These are phyloP conservation scores for Epizoanthus fatuus DNA, from an alignment of 92 coral and sea anemone genomes.

Conservation along the genomic window DNA sequence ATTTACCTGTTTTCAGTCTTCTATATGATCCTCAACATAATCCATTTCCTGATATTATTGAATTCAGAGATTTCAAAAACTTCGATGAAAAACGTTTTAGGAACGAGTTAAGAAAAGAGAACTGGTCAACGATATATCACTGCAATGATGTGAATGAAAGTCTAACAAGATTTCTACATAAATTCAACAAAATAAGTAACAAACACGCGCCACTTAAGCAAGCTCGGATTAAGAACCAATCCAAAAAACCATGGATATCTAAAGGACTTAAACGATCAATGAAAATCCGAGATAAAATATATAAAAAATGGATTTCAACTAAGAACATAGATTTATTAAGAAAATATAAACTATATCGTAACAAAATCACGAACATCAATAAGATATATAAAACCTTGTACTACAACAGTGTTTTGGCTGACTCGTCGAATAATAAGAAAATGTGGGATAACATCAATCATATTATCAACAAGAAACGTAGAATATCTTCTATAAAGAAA, in stretches of 20 bases:
- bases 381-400: too few species aligned
- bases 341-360: too few species aligned
- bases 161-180: slow-evolving; percentile 33
- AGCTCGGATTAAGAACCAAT: slow-evolving; percentile 29
- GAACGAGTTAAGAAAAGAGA: too few species aligned
- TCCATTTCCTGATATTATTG: too few species aligned
- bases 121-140: too few species aligned
- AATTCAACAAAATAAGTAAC: slow-evolving; percentile 35
- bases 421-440: slow-evolving; percentile 32
- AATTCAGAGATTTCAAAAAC: too few species aligned
- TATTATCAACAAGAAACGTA: slow-evolving; percentile 1
- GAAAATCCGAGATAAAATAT: slow-evolving; percentile 19
- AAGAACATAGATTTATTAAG: too few species aligned
- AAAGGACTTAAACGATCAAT: slow-evolving; percentile 26
- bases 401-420: neutral
- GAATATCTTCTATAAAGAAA: neutral
- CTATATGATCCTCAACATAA: too few species aligned
- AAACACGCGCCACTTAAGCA: slow-evolving; percentile 38
- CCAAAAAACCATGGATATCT: slow-evolving; percentile 32
- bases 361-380: too few species aligned
- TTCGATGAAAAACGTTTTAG: too few species aligned
- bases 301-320: slow-evolving; percentile 18
- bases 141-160: too few species aligned
- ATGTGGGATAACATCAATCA: slow-evolving; percentile 25
- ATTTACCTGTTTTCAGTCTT: slow-evolving; percentile 48